Evolutionary conservation across 2,888 invertebrate species (phyloP), one percentile per base, ranked within the genome.

Genomic region (Rhabditoides inermis): DNA sequence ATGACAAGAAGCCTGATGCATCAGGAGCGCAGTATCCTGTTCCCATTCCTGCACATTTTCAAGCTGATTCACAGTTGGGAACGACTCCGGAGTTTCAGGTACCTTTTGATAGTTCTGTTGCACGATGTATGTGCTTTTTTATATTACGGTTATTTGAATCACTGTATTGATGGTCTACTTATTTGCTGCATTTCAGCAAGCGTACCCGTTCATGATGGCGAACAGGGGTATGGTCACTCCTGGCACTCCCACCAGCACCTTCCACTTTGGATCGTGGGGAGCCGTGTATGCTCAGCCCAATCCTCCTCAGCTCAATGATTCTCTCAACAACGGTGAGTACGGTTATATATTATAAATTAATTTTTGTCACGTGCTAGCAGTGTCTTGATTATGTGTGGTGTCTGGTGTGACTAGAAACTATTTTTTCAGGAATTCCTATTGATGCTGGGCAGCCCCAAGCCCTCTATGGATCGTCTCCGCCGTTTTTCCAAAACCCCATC

Each of bases 251-350:
- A 63, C 66, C 1, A 50, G 52, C n/a, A 53, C 55, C 35, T 69
- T 63, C 46, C 61, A 62, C n/a, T 68, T 56, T 47, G 61, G 64
- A 25, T 57, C 55, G 27, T 63, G 57, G 58, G 53, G 50, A 45
- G 54, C 61, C 10, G 57, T 61, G 6, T 67, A 62, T 28, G 25
- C 59, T 7, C 49, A 55, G 22, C 47, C 49, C 49, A 1, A 49
- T 26, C n/a, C 26, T 40, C 20, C 26, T 40, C 12, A 45, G 49
- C 37, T 25, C 46, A 18, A 35, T 37, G 10, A 52, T 52, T 39
- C 20, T 41, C 4, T 36, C 41, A 5, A 52, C 49, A n/a, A 44
- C 15, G 22, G 7, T 40, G n/a, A 10, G n/a, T n/a, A n/a, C n/a
- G n/a, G n/a, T n/a, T n/a, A n/a, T n/a, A n/a, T n/a, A n/a, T n/a